Evolutionary conservation across 2,888 invertebrate species (phyloP).

Genomic region (Parasteatoda lunata): DNA sequence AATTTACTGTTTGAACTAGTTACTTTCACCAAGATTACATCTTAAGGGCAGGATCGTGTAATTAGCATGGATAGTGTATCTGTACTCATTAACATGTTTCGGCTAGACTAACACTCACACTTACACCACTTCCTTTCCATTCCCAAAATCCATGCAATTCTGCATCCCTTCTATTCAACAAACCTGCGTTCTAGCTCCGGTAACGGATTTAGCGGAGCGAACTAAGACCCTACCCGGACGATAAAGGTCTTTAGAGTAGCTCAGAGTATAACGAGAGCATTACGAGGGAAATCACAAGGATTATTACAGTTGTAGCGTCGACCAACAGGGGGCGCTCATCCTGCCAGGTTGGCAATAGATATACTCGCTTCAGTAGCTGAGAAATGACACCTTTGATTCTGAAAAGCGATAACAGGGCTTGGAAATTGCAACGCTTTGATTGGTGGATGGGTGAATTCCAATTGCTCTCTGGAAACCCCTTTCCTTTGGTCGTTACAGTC

Average conservation of each 20-base stretch:
- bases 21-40: too few relatives aligned
- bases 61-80: too few relatives aligned
- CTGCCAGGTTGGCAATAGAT: slow-evolving; percentile 34
- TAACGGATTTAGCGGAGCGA: slow-evolving; percentile 29
- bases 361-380: slow-evolving; percentile 43
- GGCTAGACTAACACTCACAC: too few relatives aligned
- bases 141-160: background rate
- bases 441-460: slow-evolving; percentile 44
- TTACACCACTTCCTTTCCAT: too few relatives aligned
- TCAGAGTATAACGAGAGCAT: slow-evolving; percentile 51
- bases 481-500: slow-evolving; percentile 10
- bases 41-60: too few relatives aligned
- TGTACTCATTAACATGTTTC: too few relatives aligned
- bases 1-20: too few relatives aligned
- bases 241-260: slow-evolving; percentile 46
- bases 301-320: slow-evolving; percentile 44
- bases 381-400: slow-evolving; percentile 62
- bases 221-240: slow-evolving; percentile 37
- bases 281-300: slow-evolving; percentile 40
- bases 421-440: slow-evolving; percentile 31
- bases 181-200: background rate
- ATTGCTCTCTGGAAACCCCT: slow-evolving; percentile 18
- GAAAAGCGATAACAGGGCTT: slow-evolving; percentile 23
- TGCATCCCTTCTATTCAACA: background rate
- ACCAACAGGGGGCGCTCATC: slow-evolving; percentile 4